These are phyloP conservation scores for Addax nasomaculatus DNA, from an alignment of 2,113 vertebrate genomes.

Conservation along the genomic window DNA sequence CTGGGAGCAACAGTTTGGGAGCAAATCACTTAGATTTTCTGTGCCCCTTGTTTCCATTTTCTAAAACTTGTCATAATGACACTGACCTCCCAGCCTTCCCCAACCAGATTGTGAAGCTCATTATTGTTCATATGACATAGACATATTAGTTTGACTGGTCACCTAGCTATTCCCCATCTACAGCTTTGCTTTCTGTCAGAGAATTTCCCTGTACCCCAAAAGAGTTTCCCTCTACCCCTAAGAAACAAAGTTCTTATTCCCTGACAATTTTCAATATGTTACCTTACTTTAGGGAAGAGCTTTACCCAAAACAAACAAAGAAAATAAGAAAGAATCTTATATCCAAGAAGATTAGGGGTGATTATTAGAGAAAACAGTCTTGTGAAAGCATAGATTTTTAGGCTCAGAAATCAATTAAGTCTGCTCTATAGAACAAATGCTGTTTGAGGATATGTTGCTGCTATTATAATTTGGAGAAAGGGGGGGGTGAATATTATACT, in stretches of 20 bases:
- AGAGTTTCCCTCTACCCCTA: background rate
- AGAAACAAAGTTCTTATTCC: background rate
- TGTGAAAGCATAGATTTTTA: background rate
- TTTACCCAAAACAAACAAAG: constrained; percentile 2
- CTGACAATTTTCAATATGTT: background rate
- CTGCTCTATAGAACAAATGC: background rate
- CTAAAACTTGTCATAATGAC: background rate
- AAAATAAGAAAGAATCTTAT: background rate
- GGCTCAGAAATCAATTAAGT: background rate
- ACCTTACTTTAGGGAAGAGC: background rate
- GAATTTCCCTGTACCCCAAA: background rate
- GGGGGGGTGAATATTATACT: background rate
- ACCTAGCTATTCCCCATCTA: background rate
- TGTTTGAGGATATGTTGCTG: background rate
- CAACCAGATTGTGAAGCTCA: background rate
- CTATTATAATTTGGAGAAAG: background rate
- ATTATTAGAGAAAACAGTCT: background rate
- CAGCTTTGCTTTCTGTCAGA: background rate
- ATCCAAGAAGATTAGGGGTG: background rate
- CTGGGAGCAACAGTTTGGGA: background rate
- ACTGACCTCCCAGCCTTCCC: background rate
- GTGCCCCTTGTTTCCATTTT: background rate
- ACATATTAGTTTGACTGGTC: background rate
- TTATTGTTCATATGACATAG: background rate
- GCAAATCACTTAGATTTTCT: background rate